Base-by-base conservation (phyloP, 2,888 invertebrate species). In the Linnaemya vulpina region DNA sequence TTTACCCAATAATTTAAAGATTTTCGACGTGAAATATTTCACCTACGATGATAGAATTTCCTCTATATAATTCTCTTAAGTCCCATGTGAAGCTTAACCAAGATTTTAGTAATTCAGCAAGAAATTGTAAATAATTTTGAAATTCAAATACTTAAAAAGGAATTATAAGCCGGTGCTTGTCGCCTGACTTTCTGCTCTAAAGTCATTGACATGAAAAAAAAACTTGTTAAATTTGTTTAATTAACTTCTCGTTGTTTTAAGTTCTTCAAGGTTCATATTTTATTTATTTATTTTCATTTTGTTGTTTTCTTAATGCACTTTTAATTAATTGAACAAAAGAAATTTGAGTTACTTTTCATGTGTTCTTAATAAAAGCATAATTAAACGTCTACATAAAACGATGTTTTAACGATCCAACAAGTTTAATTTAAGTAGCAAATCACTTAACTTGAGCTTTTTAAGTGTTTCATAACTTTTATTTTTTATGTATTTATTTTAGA, bases 161-260 rank as follows among this genome's bases (percentile, higher is more conserved):
- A 46, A 75, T 9, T 62, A 30, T 62, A 38, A 55, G 20, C 25
- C 30, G 7, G 58, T 58, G 51, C 30, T 40, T 40, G 25, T 13
- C 15, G 55, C 13, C 49, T 67, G 67, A 30, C 43, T 79, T 49
- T 63, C 35, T 51, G 65, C 25, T 53, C 49, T 58, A 79, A 75
- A 67, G 78, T 49, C 85, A 79, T 73, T 83, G 83, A 83, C 86
- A 38, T 20, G 4, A 77, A 38, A 77, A 81, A 11, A 81, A 38
- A 77, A 81, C 81, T 60, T 78, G 68, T 75, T 49, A 60, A 49
- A 49, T 78, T 80, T 43, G 30, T 74, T 0, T 46, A 75, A 25
- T 46, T 38, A 55, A 46, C 35, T 30, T 63, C 71, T 76, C 53
- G 30, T 58, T 30, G 20, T 76, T 13, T 7, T n/a, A n/a, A n/a